Evolutionary conservation across 2,888 invertebrate species (phyloP).

Genomic region (Trichogramma evanescens): DNA sequence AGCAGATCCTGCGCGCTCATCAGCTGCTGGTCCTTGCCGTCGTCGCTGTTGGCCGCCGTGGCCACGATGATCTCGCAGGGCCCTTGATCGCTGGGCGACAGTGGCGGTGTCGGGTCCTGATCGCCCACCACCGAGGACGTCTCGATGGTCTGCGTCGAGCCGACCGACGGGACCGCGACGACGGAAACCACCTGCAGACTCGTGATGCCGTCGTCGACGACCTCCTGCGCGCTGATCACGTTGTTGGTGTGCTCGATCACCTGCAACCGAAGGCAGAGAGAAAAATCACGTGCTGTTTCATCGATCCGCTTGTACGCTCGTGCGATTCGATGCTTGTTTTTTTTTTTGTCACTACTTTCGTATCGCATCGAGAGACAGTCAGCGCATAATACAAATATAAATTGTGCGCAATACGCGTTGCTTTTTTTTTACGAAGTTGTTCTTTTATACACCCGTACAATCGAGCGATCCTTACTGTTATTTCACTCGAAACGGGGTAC

Average conservation of each 20-base stretch:
- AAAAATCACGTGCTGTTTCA: too few relatives aligned
- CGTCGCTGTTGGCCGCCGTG: neutral
- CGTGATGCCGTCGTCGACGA: conserved; percentile 45
- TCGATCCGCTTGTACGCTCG: too few relatives aligned
- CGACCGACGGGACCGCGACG: conserved; percentile 55
- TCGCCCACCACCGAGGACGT: conserved; percentile 51
- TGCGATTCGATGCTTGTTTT: too few relatives aligned
- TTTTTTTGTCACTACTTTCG: too few relatives aligned
- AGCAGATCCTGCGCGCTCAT: conserved; percentile 36
- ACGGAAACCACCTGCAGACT: conserved; percentile 51
- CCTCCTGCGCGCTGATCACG: conserved; percentile 41
- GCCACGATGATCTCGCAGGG: conserved; percentile 20
- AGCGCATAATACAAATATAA: too few relatives aligned
- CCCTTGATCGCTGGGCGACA: conserved; percentile 34
- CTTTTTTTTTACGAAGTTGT: too few relatives aligned
- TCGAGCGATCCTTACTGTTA: too few relatives aligned
- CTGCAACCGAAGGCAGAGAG: conserved; percentile 23
- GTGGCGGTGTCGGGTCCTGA: conserved; percentile 35
- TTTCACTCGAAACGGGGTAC: too few relatives aligned
- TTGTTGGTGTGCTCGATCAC: conserved; percentile 46
- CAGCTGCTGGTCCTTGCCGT: conserved; percentile 24
- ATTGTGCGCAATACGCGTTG: too few relatives aligned
- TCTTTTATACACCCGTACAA: too few relatives aligned
- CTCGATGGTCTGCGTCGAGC: conserved; percentile 59
- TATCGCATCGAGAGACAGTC: too few relatives aligned